A percentile compares a stretch with the other conserved stretches of the same genome.
Evolutionary conservation across 2,113 vertebrate genomes (phyloP).

Genomic region (Tragelaphus strepsiceros): DNA sequence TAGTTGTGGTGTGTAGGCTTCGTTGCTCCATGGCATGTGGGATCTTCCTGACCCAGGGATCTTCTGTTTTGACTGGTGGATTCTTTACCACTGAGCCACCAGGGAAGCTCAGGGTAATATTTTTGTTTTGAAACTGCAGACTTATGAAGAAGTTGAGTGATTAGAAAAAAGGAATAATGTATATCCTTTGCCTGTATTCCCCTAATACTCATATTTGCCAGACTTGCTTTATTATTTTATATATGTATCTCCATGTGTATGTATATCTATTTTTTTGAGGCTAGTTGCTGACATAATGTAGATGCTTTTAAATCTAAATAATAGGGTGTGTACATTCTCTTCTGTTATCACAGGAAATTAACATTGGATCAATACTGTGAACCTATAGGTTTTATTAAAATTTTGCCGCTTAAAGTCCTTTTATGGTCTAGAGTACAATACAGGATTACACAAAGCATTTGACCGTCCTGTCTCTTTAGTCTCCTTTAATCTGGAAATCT

Average conservation of each 20-base stretch:
- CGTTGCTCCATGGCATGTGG: background rate
- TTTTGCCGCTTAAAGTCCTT: background rate
- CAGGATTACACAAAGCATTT: background rate
- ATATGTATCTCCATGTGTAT: background rate
- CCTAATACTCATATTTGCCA: background rate
- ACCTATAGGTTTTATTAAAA: background rate
- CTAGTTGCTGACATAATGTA: background rate
- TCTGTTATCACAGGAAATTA: background rate
- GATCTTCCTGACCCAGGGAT: background rate
- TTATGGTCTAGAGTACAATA: background rate
- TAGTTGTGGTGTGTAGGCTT: background rate
- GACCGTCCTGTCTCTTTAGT: background rate
- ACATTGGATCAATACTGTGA: background rate
- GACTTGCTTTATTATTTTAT: background rate
- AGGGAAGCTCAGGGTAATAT: background rate
- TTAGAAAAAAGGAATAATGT: background rate
- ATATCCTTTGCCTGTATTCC: background rate
- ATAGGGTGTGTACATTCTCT: background rate
- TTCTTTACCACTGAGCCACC: background rate
- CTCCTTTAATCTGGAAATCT: conserved; percentile 21
- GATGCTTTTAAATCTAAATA: background rate
- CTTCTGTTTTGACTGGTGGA: background rate
- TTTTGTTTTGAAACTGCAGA: background rate
- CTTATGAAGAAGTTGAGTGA: background rate
- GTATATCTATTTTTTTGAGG: background rate